phyloP scores from a whole-genome alignment of 2,113 vertebrate genomes.

The Apteryx owenii region DNA sequence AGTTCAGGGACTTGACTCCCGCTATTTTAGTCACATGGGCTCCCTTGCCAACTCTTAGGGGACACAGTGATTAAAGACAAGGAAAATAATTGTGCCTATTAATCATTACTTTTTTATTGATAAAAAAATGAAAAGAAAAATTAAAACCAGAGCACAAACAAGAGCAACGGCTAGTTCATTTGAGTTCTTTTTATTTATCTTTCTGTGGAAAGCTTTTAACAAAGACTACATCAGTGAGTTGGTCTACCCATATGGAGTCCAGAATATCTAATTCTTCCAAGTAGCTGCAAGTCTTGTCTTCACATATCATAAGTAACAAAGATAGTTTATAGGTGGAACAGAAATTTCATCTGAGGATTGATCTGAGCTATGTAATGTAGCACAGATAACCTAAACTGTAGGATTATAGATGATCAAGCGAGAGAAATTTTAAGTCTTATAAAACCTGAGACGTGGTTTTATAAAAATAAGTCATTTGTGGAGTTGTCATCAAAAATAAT shows the following conservation, averaged over 20 bases:
- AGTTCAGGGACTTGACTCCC: background rate
- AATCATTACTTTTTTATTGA: background rate
- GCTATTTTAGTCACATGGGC: background rate
- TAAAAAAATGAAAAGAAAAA: background rate
- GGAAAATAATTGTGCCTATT: background rate
- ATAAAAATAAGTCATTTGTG: background rate
- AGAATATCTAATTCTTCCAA: background rate
- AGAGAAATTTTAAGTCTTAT: background rate
- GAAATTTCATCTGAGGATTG: background rate
- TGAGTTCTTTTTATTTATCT: background rate
- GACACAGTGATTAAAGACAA: conserved; percentile 1
- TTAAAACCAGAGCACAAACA: background rate
- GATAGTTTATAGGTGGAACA: background rate
- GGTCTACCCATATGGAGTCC: background rate
- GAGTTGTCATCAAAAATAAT: background rate
- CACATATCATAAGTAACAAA: background rate
- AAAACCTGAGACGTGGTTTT: background rate
- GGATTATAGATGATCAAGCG: background rate
- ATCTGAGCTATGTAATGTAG: background rate
- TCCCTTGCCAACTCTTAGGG: background rate
- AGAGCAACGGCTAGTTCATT: background rate
- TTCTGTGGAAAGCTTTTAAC: background rate
- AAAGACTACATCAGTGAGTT: background rate
- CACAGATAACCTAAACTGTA: background rate
- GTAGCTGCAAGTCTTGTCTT: background rate